These are phyloP conservation scores for Scomber colias DNA, from an alignment of 2,113 vertebrate genomes.

Conservation along the genomic window DNA sequence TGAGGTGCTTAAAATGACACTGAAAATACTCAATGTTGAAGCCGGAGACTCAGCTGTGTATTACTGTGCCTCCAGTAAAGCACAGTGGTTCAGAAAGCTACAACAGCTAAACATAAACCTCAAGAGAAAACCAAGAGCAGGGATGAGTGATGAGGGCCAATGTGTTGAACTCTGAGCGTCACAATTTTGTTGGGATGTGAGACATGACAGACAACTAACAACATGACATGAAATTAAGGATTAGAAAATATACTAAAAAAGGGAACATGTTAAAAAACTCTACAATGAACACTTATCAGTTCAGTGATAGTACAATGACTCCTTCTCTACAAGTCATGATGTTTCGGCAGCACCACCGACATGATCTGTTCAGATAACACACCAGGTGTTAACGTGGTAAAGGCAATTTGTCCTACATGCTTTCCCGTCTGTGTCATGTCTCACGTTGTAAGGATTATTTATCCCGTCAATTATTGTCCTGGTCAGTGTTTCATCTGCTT, in stretches of 20 bases:
- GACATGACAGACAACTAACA: not conserved
- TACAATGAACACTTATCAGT: not conserved
- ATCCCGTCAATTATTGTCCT: too few relatives aligned
- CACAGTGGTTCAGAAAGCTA: too few relatives aligned
- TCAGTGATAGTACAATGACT: not conserved
- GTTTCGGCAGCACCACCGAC: slow-evolving; percentile 27
- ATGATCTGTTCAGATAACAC: slow-evolving; percentile 42
- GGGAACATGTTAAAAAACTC: too few relatives aligned
- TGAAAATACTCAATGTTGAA: not conserved
- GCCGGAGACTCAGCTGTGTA: too few relatives aligned
- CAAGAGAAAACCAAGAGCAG: not conserved
- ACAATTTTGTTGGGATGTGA: not conserved
- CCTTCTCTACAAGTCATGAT: not conserved
- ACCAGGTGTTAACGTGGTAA: slow-evolving; percentile 33
- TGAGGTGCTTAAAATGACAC: not conserved
- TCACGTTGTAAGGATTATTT: too few relatives aligned
- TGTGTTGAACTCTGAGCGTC: not conserved
- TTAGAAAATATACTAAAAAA: too few relatives aligned
- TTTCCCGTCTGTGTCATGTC: not conserved
- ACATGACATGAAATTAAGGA: not conserved
- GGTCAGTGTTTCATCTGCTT: too few relatives aligned
- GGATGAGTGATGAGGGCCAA: not conserved
- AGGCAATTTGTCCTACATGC: not conserved
- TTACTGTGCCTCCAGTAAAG: too few relatives aligned
- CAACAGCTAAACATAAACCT: too few relatives aligned